A percentile compares a stretch with the other conserved stretches of the same genome.
phyloP scores from a whole-genome alignment of 1,140 invertebrate genomes.

The Papilio aristodemus region DNA sequence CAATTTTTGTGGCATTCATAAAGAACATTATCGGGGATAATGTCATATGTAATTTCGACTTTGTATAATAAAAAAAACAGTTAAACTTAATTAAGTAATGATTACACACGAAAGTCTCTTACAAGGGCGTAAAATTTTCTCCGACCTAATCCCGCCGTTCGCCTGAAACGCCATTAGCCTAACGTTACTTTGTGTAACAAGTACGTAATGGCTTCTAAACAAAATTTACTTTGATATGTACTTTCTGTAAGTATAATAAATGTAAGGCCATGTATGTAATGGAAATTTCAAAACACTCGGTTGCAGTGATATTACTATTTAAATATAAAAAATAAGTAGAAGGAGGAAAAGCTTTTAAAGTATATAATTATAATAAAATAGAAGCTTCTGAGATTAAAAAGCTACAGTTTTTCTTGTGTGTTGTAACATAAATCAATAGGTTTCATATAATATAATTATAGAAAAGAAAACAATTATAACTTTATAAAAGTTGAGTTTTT shows the following conservation, averaged over 20 bases:
- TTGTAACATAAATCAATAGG: no score
- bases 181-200: slow-evolving; percentile 4
- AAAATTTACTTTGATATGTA: slow-evolving; percentile 11
- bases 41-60: no score
- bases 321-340: background rate
- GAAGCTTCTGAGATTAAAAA: no score
- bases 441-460: no score
- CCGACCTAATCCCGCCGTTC: slow-evolving; percentile 1
- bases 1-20: no score
- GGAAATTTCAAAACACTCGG: background rate
- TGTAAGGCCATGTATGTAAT: background rate
- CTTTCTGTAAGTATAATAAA: background rate
- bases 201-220: slow-evolving; percentile 8
- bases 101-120: background rate
- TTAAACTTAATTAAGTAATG: background rate
- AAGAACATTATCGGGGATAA: no score
- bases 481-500: background rate
- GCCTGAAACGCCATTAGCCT: background rate
- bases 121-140: background rate
- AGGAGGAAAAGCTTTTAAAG: background rate
- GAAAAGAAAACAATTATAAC: background rate
- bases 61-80: background rate
- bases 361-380: no score
- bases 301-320: background rate
- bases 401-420: no score